Percentiles rank a stretch among this genome's conserved stretches.
These are phyloP conservation scores for Darwinula stevensoni DNA, from an alignment of 2,888 invertebrate species.

Conservation along the genomic window DNA sequence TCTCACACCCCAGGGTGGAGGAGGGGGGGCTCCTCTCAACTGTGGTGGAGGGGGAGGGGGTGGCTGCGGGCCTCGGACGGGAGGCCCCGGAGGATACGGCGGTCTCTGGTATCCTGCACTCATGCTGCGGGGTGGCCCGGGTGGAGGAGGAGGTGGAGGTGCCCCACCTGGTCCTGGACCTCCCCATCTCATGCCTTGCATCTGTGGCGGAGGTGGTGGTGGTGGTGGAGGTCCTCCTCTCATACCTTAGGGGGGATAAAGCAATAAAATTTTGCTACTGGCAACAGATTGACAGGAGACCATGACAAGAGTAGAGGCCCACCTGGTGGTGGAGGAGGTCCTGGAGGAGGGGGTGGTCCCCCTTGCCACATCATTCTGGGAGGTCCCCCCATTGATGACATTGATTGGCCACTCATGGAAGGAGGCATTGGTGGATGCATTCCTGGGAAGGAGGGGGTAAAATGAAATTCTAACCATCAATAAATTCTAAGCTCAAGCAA, in stretches of 20 bases:
- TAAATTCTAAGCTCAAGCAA: no score
- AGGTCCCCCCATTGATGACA: slow-evolving; percentile 16
- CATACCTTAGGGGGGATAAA: no score
- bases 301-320: no score
- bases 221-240: slow-evolving; percentile 14
- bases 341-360: slow-evolving; percentile 27
- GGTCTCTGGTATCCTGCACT: slow-evolving; percentile 7
- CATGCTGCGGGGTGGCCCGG: no score
- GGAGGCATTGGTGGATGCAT: no score
- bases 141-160: slow-evolving; percentile 8
- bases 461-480: no score
- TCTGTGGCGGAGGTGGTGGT: neutral
- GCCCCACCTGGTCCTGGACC: slow-evolving; percentile 4
- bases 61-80: slow-evolving; percentile 10
- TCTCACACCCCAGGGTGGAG: slow-evolving; percentile 25
- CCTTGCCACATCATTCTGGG: slow-evolving; percentile 24
- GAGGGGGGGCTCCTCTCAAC: slow-evolving; percentile 13
- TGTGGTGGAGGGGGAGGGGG: slow-evolving; percentile 5
- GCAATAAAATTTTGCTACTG: no score
- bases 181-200: no score
- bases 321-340: slow-evolving; percentile 14
- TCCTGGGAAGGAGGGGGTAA: no score
- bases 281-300: no score
- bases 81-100: no score
- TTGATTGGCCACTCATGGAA: no score